Evolutionary conservation across 1,140 invertebrate genomes (phyloP).

Genomic region (Listronotus bonariensis): DNA sequence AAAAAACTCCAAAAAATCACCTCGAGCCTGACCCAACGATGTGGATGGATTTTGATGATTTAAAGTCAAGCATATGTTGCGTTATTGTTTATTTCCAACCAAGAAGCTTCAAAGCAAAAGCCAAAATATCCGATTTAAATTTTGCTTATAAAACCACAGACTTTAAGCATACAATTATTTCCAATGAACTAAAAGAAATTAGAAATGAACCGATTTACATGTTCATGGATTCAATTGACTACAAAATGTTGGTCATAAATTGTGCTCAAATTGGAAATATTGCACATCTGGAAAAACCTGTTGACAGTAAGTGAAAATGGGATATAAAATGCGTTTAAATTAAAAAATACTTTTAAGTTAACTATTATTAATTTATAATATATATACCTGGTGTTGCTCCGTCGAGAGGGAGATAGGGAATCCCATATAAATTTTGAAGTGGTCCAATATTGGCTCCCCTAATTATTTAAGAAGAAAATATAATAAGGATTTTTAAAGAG

Average conservation of each 20-base stretch:
- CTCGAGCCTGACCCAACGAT: slow-evolving; percentile 38
- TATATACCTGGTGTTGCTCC: too few species aligned
- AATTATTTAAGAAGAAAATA: too few species aligned
- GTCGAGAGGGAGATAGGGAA: too few species aligned
- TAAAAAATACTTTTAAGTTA: too few species aligned
- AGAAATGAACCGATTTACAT: slow-evolving; percentile 55
- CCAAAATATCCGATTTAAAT: slow-evolving; percentile 45
- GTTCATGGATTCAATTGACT: slow-evolving; percentile 50
- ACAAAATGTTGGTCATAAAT: slow-evolving; percentile 51
- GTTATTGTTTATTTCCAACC: slow-evolving; percentile 53
- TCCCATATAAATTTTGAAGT: too few species aligned
- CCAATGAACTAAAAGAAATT: slow-evolving; percentile 21
- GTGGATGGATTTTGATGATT: slow-evolving; percentile 53
- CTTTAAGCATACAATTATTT: slow-evolving; percentile 9
- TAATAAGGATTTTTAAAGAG: too few species aligned
- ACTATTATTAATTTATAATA: too few species aligned
- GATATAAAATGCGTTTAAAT: too few species aligned
- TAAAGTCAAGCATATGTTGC: slow-evolving; percentile 41
- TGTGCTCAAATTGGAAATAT: slow-evolving; percentile 44
- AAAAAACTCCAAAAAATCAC: slow-evolving; percentile 4
- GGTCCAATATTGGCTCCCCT: too few species aligned
- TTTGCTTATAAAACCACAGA: slow-evolving; percentile 5
- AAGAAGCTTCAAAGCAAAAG: slow-evolving; percentile 43
- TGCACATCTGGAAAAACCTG: slow-evolving; percentile 9
- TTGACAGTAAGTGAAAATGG: not conserved